Conservation (phyloP, 2,797 vertebrate genomes). For the Potorous gilbertii region DNA sequence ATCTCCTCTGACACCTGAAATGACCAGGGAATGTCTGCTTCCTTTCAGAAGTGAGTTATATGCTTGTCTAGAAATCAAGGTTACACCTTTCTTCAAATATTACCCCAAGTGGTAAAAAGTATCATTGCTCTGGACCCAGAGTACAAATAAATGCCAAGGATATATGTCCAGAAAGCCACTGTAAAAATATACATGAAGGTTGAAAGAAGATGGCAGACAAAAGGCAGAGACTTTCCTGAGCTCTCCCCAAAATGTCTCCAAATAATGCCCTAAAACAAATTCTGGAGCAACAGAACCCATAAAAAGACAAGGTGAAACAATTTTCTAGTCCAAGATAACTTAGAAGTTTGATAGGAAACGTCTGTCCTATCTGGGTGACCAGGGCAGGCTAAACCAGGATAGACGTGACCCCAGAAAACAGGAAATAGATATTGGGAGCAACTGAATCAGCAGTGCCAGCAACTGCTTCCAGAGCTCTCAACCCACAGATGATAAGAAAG, state of each 20-base stretch:
- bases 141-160: no score
- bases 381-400: not conserved
- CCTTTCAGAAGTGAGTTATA: not conserved
- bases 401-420: no score
- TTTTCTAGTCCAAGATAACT: no score
- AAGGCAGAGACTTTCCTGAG: not conserved
- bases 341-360: not conserved
- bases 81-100: not conserved
- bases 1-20: not conserved
- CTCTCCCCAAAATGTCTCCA: not conserved
- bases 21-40: not conserved
- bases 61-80: not conserved
- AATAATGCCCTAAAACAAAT: not conserved
- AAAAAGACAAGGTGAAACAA: no score
- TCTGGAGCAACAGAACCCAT: not conserved
- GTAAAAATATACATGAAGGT: no score
- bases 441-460: no score
- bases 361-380: not conserved
- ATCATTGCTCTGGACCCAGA: no score
- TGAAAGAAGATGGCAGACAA: no score
- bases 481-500: accelerated
- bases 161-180: no score
- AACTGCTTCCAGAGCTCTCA: not conserved
- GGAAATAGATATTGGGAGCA: no score
- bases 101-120: not conserved